A percentile compares a stretch with the other conserved stretches of the same genome.
phyloP scores from a whole-genome alignment of 2,797 vertebrate species.

The Selene dorsalis region DNA sequence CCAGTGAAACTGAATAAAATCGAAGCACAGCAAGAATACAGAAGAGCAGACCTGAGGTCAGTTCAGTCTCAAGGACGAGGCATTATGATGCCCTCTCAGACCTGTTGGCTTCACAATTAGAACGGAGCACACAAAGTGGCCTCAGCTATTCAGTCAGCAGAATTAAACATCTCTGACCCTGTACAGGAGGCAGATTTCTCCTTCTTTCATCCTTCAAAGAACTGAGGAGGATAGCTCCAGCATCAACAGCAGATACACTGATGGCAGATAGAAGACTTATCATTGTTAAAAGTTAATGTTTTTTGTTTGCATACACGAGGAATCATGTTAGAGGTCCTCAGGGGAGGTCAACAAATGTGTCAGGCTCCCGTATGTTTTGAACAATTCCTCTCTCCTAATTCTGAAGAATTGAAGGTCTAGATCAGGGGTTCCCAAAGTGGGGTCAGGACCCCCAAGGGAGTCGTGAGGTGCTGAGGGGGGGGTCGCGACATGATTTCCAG shows the following conservation, averaged over 20 bases:
- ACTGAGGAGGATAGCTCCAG: not conserved
- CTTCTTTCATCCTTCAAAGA: constrained; percentile 17
- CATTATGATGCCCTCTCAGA: not conserved
- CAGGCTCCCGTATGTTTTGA: too few species aligned
- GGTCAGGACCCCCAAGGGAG: too few species aligned
- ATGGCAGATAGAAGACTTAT: not conserved
- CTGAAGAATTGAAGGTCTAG: constrained; percentile 37
- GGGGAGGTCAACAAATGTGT: constrained; percentile 3
- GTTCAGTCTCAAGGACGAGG: constrained; percentile 23
- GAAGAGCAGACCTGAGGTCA: constrained; percentile 2
- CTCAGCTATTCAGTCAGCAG: not conserved
- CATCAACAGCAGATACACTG: not conserved
- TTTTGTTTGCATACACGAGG: constrained; percentile 29
- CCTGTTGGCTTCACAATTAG: constrained; percentile 8
- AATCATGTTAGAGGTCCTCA: constrained; percentile 13
- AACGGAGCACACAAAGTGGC: not conserved
- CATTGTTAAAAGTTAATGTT: not conserved
- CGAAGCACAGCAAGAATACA: constrained; percentile 2
- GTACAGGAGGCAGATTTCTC: not conserved
- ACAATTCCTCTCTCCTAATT: constrained; percentile 29
- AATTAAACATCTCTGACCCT: not conserved
- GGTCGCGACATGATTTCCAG: too few species aligned
- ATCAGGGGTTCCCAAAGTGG: too few species aligned
- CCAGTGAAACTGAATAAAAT: not conserved
- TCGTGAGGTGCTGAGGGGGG: too few species aligned